These are phyloP conservation scores for Prinia subflava DNA, from an alignment of 2,113 vertebrate species.

Conservation along the genomic window DNA sequence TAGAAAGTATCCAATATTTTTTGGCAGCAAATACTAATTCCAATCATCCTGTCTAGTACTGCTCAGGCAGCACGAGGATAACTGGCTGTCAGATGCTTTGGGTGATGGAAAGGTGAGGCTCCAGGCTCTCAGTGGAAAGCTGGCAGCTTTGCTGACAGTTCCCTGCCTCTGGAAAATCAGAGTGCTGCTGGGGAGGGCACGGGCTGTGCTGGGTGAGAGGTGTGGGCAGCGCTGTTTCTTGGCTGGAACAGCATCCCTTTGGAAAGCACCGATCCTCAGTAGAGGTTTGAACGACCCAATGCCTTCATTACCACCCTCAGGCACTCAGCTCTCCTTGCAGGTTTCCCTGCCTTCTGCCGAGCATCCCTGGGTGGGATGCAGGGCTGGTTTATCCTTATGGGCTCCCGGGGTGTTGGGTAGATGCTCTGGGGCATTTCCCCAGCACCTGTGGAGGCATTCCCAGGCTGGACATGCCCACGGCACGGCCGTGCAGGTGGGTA, in stretches of 20 bases:
- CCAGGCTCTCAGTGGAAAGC: neutral
- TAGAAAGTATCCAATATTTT: conserved; percentile 26
- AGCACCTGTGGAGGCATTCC: neutral
- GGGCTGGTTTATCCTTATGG: neutral
- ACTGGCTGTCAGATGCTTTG: neutral
- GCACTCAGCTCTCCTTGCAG: accelerated
- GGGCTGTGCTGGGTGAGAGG: neutral
- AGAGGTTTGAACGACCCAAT: accelerated
- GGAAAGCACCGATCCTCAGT: accelerated
- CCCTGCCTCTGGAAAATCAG: neutral
- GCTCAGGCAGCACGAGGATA: neutral
- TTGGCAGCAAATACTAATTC: conserved; percentile 46
- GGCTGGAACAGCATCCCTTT: neutral
- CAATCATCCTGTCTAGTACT: neutral
- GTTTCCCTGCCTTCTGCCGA: accelerated
- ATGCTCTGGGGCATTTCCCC: too few species aligned
- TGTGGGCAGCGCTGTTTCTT: neutral
- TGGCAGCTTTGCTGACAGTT: neutral
- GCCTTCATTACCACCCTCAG: neutral
- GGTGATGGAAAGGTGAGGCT: neutral
- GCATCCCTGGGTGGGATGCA: too few species aligned
- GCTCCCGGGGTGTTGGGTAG: accelerated
- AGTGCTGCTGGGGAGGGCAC: neutral
- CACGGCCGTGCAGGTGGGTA: accelerated
- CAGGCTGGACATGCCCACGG: neutral